Evolutionary conservation across 2,113 vertebrate genomes (phyloP).

Genomic region (Orcinus orca): DNA sequence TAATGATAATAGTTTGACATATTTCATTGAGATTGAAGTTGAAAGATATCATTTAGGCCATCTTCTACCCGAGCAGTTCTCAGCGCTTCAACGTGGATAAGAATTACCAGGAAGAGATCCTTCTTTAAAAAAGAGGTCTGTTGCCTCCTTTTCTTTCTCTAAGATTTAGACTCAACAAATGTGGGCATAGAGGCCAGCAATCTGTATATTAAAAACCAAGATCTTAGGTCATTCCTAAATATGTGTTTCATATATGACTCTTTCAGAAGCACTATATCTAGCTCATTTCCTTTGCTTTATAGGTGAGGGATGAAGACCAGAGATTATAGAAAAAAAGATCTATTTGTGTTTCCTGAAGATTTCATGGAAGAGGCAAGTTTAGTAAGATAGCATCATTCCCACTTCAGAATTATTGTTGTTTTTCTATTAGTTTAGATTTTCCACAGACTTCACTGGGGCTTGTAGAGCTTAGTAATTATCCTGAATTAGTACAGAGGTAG

Average conservation of each 20-base stretch:
- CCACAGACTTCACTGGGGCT: neutral
- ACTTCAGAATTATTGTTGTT: neutral
- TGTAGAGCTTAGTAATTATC: neutral
- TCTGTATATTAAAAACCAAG: neutral
- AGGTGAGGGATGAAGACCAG: neutral
- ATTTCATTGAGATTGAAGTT: neutral
- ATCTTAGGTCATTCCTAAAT: neutral
- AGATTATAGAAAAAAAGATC: neutral
- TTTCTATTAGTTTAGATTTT: neutral
- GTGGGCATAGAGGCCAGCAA: neutral
- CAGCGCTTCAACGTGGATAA: neutral
- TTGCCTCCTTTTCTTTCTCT: neutral
- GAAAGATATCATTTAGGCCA: neutral
- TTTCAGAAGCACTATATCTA: neutral
- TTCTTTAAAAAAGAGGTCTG: neutral
- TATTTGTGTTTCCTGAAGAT: neutral
- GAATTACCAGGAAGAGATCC: neutral
- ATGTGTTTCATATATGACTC: neutral
- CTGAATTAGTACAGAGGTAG: neutral
- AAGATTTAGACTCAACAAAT: neutral
- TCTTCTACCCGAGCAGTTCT: neutral
- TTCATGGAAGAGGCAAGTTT: neutral
- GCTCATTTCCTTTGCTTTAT: neutral
- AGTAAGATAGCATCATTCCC: neutral
- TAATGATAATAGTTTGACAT: neutral